These are phyloP conservation scores for Dendrocopos noguchii DNA, from an alignment of 2,113 vertebrate genomes.

Conservation along the genomic window DNA sequence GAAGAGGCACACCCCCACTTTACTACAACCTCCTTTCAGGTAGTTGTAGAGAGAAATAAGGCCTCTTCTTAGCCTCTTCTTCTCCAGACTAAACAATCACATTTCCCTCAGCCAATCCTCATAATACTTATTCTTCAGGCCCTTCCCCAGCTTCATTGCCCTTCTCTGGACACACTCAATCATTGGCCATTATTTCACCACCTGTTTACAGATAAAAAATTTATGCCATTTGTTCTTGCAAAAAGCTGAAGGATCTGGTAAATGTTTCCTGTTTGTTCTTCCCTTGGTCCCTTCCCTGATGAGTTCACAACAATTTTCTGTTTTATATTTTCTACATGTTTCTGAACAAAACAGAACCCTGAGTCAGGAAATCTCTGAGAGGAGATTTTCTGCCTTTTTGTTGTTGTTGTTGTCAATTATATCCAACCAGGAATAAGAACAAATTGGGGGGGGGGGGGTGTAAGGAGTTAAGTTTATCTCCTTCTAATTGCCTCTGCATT, in stretches of 20 bases:
- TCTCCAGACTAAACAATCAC: no score
- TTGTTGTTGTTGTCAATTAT: neutral
- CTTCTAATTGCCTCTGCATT: no score
- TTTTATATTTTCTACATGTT: neutral
- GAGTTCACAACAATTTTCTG: neutral
- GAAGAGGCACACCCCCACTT: no score
- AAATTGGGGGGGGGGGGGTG: rapidly evolving
- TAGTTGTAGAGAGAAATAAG: no score
- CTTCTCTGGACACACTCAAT: no score
- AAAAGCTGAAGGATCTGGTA: neutral
- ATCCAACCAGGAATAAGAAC: neutral
- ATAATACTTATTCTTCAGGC: no score
- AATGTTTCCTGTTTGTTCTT: conserved; percentile 8
- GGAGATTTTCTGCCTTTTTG: neutral
- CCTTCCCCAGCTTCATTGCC: no score
- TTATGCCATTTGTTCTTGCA: neutral
- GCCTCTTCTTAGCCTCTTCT: no score
- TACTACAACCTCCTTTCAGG: no score
- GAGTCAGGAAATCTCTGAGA: neutral
- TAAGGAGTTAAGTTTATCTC: no score
- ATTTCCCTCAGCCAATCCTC: no score
- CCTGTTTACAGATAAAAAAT: neutral
- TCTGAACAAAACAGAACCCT: neutral
- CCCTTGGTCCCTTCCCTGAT: conserved; percentile 7
- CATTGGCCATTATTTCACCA: neutral